Evolutionary conservation across 1,140 invertebrate species (phyloP).

Genomic region (Drosophila murphyi): DNA sequence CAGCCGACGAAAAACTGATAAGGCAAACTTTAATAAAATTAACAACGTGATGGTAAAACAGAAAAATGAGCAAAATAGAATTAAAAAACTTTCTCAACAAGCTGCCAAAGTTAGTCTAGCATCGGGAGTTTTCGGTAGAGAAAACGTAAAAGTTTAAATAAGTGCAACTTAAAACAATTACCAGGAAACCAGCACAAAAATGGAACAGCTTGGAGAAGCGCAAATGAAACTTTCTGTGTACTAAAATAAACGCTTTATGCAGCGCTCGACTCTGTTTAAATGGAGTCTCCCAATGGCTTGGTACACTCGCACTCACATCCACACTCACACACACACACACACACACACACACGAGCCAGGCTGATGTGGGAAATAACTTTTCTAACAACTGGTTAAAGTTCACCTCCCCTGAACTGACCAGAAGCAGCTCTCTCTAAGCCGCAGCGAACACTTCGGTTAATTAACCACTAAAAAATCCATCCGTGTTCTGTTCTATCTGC

Average conservation of each 20-base stretch:
- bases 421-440: conserved; percentile 12
- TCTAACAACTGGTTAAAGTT: neutral
- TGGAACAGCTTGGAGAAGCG: conserved; percentile 24
- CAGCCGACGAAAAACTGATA: conserved; percentile 55
- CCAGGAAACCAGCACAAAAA: conserved; percentile 54
- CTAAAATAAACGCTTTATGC: conserved; percentile 55
- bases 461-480: conserved; percentile 63
- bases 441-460: conserved; percentile 58
- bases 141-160: conserved; percentile 65
- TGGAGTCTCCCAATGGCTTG: conserved; percentile 64
- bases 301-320: neutral
- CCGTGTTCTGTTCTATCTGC: neutral
- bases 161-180: conserved; percentile 79
- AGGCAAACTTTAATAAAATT: conserved; percentile 69
- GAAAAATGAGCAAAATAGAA: conserved; percentile 50
- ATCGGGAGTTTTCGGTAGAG: conserved; percentile 17
- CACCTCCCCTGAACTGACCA: neutral
- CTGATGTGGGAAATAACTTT: conserved; percentile 33
- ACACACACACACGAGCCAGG: neutral
- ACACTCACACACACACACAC: neutral
- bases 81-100: conserved; percentile 56
- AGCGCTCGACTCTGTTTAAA: conserved; percentile 53
- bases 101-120: conserved; percentile 44
- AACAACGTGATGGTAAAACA: conserved; percentile 50
- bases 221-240: conserved; percentile 48